Evolutionary conservation across 2,888 invertebrate genomes (phyloP).

Genomic region (Agrypnus murinus): DNA sequence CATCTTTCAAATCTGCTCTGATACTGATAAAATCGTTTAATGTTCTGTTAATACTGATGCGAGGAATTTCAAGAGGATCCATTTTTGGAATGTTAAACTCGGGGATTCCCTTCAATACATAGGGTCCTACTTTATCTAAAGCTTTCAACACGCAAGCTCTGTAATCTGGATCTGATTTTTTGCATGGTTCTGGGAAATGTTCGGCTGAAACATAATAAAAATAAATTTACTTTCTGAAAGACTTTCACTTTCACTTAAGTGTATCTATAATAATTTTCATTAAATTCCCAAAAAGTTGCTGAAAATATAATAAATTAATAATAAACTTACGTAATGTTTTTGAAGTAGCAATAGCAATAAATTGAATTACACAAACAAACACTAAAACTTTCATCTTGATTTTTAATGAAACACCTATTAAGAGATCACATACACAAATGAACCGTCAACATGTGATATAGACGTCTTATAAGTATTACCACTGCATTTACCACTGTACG

Average conservation of each 20-base stretch:
- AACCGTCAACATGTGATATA: background rate
- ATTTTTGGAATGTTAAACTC: constrained; percentile 81
- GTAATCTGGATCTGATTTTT: constrained; percentile 77
- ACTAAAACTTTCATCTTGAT: constrained; percentile 49
- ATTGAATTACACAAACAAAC: constrained; percentile 28
- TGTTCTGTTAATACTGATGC: constrained; percentile 80
- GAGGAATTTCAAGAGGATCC: constrained; percentile 82
- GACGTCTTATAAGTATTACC: constrained; percentile 15
- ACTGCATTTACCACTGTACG: background rate
- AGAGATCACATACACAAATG: constrained; percentile 3
- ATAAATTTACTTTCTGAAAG: background rate
- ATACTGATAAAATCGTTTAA: constrained; percentile 79
- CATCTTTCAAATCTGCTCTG: constrained; percentile 79
- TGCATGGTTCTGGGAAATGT: constrained; percentile 78
- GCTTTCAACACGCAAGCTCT: constrained; percentile 77
- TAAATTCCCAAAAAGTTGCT: background rate
- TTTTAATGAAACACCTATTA: background rate
- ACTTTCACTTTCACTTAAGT: background rate
- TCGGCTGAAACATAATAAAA: constrained; percentile 73
- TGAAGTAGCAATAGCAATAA: constrained; percentile 24
- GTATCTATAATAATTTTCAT: too few species aligned
- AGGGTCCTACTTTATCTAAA: constrained; percentile 75
- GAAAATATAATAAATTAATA: too few species aligned
- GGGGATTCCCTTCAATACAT: constrained; percentile 78
- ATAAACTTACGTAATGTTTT: constrained; percentile 53